Base-by-base conservation (phyloP, 2,888 invertebrate species). In the Augochlorella aurata region DNA sequence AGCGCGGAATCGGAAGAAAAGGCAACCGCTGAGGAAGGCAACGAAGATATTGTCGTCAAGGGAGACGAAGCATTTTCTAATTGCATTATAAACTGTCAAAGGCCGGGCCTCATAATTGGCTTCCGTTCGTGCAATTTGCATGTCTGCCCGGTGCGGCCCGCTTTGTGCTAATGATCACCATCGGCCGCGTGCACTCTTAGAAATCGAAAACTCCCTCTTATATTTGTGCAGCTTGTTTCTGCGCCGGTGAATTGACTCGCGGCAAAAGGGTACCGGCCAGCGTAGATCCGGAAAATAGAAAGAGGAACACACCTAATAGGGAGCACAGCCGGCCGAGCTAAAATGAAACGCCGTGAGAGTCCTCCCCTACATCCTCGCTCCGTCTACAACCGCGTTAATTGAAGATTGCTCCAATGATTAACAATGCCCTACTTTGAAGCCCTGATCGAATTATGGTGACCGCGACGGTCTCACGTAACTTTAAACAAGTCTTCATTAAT, bases 1-100 rank as follows among this genome's bases (percentile, higher is more conserved):
- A 21, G 14, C 49, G 58, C 3, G 18, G 67, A 44, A 50, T 38
- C 38, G n/a, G 54, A 83, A 83, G 73, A 83, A 76, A 83, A 82
- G 78, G 76, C 74, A 49, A 54, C 79, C 74, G 21, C 71, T 29
- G 61, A 52, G 49, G 54, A 54, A 71, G 54, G 73, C 72, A 61
- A 73, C 67, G 69, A 74, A 74, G 81, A 79, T 74, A 84, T 79
- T 71, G 81, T 65, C 76, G 71, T 66, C 69, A 68, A 69, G 66
- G 65, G 54, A 29, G 73, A 38, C 70, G 47, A 66, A 73, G 74
- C 79, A 68, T 86, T 85, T 86, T 89, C 87, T 87, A 89, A 87
- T 88, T 82, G 75, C 77, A 81, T 88, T 88, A 88, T 89, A 81
- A 84, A 85, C 81, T 85, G 82, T 81, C 88, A 85, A 88, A 86